A percentile compares a stretch with the other conserved stretches of the same genome.
These are phyloP conservation scores for Melanotaenia trifasciata DNA, from an alignment of 2,797 vertebrate species.

Conservation along the genomic window DNA sequence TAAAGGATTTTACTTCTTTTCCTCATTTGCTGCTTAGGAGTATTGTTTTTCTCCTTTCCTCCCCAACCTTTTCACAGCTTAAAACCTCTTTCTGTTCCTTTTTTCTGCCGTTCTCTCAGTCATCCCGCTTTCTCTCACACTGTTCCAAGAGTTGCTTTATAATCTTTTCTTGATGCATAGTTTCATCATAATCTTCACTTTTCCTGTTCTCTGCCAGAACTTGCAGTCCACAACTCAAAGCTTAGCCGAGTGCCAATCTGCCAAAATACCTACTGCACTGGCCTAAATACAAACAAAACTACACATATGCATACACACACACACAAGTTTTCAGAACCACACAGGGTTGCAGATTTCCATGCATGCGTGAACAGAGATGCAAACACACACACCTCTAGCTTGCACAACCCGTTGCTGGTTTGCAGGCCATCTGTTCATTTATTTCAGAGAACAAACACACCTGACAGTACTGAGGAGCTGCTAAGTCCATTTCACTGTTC, in stretches of 20 bases:
- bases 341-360: slow-evolving; percentile 23
- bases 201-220: slow-evolving; percentile 35
- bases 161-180: slow-evolving; percentile 18
- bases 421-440: slow-evolving; percentile 81
- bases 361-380: slow-evolving; percentile 27
- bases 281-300: slow-evolving; percentile 46
- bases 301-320: slow-evolving; percentile 18
- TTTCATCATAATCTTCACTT: slow-evolving; percentile 36
- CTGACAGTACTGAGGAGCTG: slow-evolving; percentile 80
- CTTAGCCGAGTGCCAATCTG: slow-evolving; percentile 44
- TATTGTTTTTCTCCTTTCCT: not conserved
- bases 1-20: not conserved
- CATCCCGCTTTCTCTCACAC: slow-evolving; percentile 13
- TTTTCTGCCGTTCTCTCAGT: slow-evolving; percentile 17
- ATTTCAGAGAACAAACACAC: slow-evolving; percentile 82
- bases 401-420: slow-evolving; percentile 59
- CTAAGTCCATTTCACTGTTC: slow-evolving; percentile 84
- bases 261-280: slow-evolving; percentile 51
- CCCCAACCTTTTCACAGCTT: not conserved
- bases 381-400: slow-evolving; percentile 47
- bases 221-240: slow-evolving; percentile 39
- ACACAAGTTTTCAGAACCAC: not conserved
- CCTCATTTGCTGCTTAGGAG: not conserved
- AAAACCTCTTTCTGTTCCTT: slow-evolving; percentile 15
- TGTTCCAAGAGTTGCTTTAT: slow-evolving; percentile 8